These are phyloP conservation scores for Furnarius figulus DNA, from an alignment of 2,113 vertebrate genomes.

Conservation along the genomic window DNA sequence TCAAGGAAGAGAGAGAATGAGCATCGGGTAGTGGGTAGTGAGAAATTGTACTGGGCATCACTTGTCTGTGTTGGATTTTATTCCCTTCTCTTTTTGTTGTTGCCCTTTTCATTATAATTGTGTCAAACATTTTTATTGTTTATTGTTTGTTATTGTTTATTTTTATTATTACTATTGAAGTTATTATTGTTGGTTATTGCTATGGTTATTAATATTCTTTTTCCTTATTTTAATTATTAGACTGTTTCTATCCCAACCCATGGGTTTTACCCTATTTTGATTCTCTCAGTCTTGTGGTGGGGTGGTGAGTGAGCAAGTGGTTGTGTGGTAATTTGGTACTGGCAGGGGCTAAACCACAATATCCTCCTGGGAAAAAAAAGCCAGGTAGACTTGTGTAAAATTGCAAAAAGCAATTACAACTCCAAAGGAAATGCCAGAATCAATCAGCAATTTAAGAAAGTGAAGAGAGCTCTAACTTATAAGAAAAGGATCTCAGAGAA, in stretches of 20 bases:
- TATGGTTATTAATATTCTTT: neutral
- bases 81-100: neutral
- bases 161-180: neutral
- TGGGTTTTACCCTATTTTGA: neutral
- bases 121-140: neutral
- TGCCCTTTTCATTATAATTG: neutral
- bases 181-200: neutral
- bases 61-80: neutral
- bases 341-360: neutral
- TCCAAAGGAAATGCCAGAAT: neutral
- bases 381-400: neutral
- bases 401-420: neutral
- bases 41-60: neutral
- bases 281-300: neutral
- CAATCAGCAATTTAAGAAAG: neutral
- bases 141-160: neutral
- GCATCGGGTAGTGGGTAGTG: neutral
- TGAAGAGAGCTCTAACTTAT: neutral
- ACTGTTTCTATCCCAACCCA: neutral
- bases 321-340: neutral
- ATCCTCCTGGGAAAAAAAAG: neutral
- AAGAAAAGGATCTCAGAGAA: neutral
- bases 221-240: neutral
- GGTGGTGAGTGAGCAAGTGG: neutral
- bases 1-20: neutral